Conservation (phyloP, 2,113 vertebrate species). For the Takifugu flavidus region DNA sequence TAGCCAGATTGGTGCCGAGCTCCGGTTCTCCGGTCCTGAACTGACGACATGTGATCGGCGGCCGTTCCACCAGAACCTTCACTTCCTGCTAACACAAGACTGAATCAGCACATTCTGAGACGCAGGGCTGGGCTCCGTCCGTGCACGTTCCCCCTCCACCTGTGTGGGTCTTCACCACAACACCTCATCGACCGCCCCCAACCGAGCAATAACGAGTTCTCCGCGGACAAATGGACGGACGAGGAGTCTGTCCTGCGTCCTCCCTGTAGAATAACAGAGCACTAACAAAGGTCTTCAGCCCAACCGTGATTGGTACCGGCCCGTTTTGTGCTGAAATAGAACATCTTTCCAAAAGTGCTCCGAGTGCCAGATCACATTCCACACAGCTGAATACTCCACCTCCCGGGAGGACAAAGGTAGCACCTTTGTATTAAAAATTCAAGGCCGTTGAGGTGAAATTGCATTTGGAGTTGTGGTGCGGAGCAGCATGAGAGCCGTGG, state of each 20-base stretch:
- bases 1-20: not conserved
- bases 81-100: too few species aligned
- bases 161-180: too few species aligned
- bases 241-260: not conserved
- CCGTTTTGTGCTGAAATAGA: slow-evolving; percentile 7
- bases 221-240: too few species aligned
- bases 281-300: slow-evolving; percentile 17
- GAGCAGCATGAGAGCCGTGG: not conserved
- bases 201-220: not conserved
- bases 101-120: too few species aligned
- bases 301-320: slow-evolving; percentile 10
- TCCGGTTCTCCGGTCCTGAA: too few species aligned
- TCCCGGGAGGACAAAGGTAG: slow-evolving; percentile 52
- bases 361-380: slow-evolving; percentile 49
- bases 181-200: not conserved
- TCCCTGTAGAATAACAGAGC: not conserved
- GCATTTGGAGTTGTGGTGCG: slow-evolving; percentile 51
- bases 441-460: slow-evolving; percentile 56
- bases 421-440: slow-evolving; percentile 58
- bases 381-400: slow-evolving; percentile 47
- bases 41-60: too few species aligned
- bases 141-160: too few species aligned
- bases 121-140: too few species aligned
- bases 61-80: too few species aligned
- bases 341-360: slow-evolving; percentile 23